phyloP scores from a whole-genome alignment of 2,797 vertebrate genomes.

The Urocyon cinereoargenteus region DNA sequence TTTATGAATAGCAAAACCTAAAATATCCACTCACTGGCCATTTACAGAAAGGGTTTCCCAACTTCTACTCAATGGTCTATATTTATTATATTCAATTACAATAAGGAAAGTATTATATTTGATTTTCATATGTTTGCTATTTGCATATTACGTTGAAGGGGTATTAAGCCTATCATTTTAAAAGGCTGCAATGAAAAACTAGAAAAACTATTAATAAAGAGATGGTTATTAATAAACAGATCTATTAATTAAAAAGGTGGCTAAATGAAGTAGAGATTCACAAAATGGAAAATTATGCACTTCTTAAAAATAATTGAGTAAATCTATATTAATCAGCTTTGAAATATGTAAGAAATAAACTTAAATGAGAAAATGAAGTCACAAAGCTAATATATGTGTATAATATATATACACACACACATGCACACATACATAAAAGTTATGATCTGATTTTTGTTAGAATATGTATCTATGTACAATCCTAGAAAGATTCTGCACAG shows the following conservation, averaged over 20 bases:
- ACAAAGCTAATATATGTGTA: background rate
- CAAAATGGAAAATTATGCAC: background rate
- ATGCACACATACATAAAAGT: background rate
- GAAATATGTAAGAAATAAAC: slow-evolving; percentile 32
- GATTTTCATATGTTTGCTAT: background rate
- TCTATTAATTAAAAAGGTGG: background rate
- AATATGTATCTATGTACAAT: background rate
- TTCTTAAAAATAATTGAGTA: slow-evolving; percentile 37
- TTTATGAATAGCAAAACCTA: background rate
- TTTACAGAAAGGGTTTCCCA: background rate
- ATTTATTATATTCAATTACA: background rate
- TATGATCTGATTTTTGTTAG: background rate
- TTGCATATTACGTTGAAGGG: background rate
- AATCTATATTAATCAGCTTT: background rate
- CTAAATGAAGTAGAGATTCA: slow-evolving; percentile 32
- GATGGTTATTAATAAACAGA: background rate
- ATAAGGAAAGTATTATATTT: background rate
- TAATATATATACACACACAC: background rate
- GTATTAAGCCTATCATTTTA: background rate
- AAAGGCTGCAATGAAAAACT: slow-evolving; percentile 2
- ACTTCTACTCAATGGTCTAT: background rate
- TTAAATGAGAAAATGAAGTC: slow-evolving; percentile 1
- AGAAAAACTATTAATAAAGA: background rate
- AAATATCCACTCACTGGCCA: background rate
- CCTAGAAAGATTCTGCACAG: background rate